Evolutionary conservation across 2,113 vertebrate species (phyloP), one percentile per base, ranked within the genome.

Genomic region (Sialia sialis): DNA sequence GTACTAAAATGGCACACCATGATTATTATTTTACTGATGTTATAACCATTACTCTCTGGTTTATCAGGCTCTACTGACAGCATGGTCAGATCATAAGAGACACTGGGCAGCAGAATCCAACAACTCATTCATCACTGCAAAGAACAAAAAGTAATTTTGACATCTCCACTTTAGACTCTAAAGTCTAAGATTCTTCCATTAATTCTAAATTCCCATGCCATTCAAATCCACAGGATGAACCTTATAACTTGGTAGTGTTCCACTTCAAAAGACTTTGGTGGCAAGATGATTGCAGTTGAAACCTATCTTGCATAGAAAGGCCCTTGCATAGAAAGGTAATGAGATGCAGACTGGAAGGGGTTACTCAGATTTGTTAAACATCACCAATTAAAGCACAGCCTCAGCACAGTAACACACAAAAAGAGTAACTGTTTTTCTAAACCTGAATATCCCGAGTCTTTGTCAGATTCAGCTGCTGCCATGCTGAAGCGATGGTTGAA

Each of bases 361-460:
- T 25, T 63, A 76, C 32, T 63, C 27, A 80, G 23, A 30, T 44
- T 59, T 86, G 16, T 52, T n/a, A 63, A 75, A 70, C 2, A 6
- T 7, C 43, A 86, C 19, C 36, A 62, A 11, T 23, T 68, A 93
- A 74, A 87, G 43, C 49, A 51, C 60, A 72, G 22, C 46, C n/a
- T 78, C 43, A 87, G 21, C 29, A 77, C 26, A 6, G 25, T 12
- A 93, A 88, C 21, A 90, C 36, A 66, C 52, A 87, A 29, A 58
- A 58, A 36, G 69, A 17, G 19, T 41, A 90, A 73, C 11, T 43
- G 17, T 32, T 69, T 85, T 92, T 79, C 19, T 85, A 90, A 93
- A 99, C 98, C 99, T 98, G 98, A 99, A 92, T 99, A 99, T 95
- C 98, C 98, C 0, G 98, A 99, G 96, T 99, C 98, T 95, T 98